These are phyloP conservation scores for Rostratula benghalensis DNA, from an alignment of 2,113 vertebrate genomes.

Conservation along the genomic window DNA sequence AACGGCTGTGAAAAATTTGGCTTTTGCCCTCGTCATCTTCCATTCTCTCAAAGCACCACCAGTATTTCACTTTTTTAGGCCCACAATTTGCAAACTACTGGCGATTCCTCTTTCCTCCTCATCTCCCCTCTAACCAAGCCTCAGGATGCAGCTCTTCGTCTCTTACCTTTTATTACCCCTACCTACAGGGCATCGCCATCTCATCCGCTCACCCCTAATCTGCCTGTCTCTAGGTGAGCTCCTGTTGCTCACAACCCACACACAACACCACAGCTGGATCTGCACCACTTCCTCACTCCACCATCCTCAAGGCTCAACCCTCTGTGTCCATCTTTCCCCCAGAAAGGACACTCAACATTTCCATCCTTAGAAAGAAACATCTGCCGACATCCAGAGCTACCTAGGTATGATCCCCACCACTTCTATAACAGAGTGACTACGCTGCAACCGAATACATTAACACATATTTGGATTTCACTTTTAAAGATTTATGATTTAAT, in stretches of 20 bases:
- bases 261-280: background rate
- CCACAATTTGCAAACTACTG: background rate
- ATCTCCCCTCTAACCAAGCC: background rate
- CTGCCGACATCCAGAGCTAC: conserved; percentile 19
- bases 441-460: conserved; percentile 48
- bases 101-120: background rate
- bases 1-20: background rate
- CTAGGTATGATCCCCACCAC: background rate
- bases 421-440: conserved; percentile 25
- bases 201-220: background rate
- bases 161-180: background rate
- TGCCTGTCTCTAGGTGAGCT: fast-evolving
- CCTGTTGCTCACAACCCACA: background rate
- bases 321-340: background rate
- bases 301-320: background rate
- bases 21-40: background rate
- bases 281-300: background rate
- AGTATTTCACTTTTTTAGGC: background rate
- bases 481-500: conserved; percentile 64
- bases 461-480: conserved; percentile 60
- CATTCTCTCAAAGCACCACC: background rate
- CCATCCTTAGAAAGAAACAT: conserved; percentile 19
- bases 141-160: background rate
- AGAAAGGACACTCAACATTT: background rate
- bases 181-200: background rate